Base-by-base conservation (phyloP, 2,797 vertebrate species). In the Ispidina lecontei region DNA sequence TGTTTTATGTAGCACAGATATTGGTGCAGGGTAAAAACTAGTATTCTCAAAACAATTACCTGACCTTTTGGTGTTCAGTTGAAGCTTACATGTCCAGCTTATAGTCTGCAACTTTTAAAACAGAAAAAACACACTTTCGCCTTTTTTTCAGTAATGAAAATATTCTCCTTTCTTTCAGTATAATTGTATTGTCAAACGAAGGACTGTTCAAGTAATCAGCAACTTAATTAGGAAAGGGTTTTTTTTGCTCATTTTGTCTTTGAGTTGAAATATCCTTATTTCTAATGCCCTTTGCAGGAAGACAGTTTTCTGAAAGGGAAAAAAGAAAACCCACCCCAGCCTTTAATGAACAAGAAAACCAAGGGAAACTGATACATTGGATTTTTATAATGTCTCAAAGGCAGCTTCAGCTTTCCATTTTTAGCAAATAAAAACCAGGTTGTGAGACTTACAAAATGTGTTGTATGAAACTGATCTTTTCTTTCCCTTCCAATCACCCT, bases 141-240 rank as follows among this genome's bases (percentile, higher is more conserved):
- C 25, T 37, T 58, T 72, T 91, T 92, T 89, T 59, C 70, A 47
- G 59, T 91, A 97, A 97, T 96, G 94, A 97, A 97, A 95, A 97
- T 94, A 89, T 96, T 96, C 94, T 84, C 82, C 81, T 88, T 80
- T 95, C 84, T 90, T 93, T 93, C 90, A n/a, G 72, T 91, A 33
- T 96, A 97, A 97, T 96, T 97, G 94, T 92, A 59, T 94, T 97
- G 97, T 97, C 95, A 97, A 95, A 97, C 86, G 77, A 84, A 96
- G 95, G 90, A 87, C 89, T 94, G 91, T 87, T 97, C 64, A 94
- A 97, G 89, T 97, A 97, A 97, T 98, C 97, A 97, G 93, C 82
- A 84, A 88, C 0, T 1, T 97, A 97, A 98, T 98, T 97, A 97
- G 94, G 93, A 91, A 96, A 94, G 94, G 55, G 89, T 97, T 39